A percentile compares a stretch with the other conserved stretches of the same genome.
Evolutionary conservation across 2,888 invertebrate species (phyloP).

Genomic region (Trachelus stipa): DNA sequence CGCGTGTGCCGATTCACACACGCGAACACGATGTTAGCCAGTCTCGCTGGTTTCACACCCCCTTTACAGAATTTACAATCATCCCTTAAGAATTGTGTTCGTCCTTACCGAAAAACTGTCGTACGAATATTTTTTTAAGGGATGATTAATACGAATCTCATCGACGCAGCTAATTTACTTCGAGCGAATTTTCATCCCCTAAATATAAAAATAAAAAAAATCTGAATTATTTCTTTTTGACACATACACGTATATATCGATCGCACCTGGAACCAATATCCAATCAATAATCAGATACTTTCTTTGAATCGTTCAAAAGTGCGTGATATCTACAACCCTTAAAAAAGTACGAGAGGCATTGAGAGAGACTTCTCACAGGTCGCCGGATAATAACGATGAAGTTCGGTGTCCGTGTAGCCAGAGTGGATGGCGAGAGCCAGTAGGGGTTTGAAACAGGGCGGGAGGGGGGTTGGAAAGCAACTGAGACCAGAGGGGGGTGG

Average conservation of each 20-base stretch:
- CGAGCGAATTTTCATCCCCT: not conserved
- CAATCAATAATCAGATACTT: not conserved
- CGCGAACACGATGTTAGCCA: not conserved
- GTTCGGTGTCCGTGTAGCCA: constrained; percentile 63
- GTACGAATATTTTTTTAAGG: not conserved
- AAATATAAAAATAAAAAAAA: not conserved
- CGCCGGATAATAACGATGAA: constrained; percentile 64
- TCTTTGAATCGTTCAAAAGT: not conserved
- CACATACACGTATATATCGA: not conserved
- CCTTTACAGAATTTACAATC: not conserved
- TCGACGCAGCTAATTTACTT: not conserved
- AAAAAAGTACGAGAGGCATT: not conserved
- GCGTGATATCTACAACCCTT: not conserved
- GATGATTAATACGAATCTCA: not conserved
- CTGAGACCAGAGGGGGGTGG: constrained; percentile 54
- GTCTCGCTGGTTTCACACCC: not conserved
- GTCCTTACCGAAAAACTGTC: not conserved
- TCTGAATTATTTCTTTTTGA: not conserved
- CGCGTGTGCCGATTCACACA: constrained; percentile 4
- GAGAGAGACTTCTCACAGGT: not conserved
- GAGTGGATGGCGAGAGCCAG: constrained; percentile 54
- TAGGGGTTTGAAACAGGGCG: constrained; percentile 49
- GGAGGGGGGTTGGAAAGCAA: constrained; percentile 42
- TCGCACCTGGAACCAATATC: not conserved
- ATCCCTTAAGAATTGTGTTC: not conserved